Conservation (phyloP, 2,113 vertebrate genomes). For the Mola mola region DNA sequence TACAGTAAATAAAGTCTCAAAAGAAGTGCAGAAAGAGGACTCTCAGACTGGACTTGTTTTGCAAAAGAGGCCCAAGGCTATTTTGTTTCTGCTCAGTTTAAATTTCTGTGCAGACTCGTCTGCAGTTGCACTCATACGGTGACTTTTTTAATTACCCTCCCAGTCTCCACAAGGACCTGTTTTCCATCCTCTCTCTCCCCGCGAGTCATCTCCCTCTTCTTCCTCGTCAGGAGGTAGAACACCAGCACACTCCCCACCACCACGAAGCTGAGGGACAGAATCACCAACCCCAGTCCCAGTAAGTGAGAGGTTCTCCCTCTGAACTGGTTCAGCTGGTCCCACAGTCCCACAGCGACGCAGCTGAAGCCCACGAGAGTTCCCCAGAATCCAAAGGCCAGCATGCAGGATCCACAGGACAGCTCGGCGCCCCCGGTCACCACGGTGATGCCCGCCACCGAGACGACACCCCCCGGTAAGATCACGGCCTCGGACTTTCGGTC, state of each 20-base stretch:
- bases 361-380: constrained; percentile 78
- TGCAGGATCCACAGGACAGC: constrained; percentile 80
- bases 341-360: constrained; percentile 75
- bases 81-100: neutral
- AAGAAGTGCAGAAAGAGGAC: too few relatives aligned
- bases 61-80: neutral
- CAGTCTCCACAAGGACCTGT: constrained; percentile 69
- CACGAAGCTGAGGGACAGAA: constrained; percentile 67
- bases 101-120: neutral
- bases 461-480: constrained; percentile 72
- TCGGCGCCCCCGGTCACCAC: constrained; percentile 81
- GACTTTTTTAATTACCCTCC: constrained; percentile 75
- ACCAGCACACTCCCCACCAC: constrained; percentile 52
- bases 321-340: constrained; percentile 60
- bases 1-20: too few relatives aligned
- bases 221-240: constrained; percentile 64
- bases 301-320: constrained; percentile 60
- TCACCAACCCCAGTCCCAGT: constrained; percentile 72
- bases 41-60: neutral
- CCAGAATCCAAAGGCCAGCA: constrained; percentile 81
- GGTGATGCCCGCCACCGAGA: constrained; percentile 79
- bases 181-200: constrained; percentile 70
- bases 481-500: constrained; percentile 72
- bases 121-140: constrained; percentile 69
- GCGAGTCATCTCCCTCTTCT: constrained; percentile 38